A percentile compares a stretch with the other conserved stretches of the same genome.
Conservation (phyloP, 2,113 vertebrate genomes). For the Salvelinus fontinalis region DNA sequence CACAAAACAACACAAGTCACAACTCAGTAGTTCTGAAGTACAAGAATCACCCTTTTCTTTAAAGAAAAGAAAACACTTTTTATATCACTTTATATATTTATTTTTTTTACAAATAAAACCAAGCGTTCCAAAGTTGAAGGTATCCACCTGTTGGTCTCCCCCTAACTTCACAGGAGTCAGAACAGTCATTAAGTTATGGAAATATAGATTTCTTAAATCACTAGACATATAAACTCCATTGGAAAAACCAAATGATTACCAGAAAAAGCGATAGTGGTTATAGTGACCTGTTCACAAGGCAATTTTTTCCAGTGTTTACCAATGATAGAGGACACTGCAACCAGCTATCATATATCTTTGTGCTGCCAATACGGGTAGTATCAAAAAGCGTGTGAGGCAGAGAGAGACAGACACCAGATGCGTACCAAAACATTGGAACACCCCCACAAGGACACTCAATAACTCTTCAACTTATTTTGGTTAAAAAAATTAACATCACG, state of each 20-base stretch:
- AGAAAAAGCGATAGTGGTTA: constrained; percentile 50
- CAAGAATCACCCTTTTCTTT: constrained; percentile 40
- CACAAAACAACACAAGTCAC: constrained; percentile 42
- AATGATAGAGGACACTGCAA: constrained; percentile 43
- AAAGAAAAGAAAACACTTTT: constrained; percentile 37
- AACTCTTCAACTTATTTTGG: constrained; percentile 42
- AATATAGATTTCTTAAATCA: constrained; percentile 40
- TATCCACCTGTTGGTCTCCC: constrained; percentile 45
- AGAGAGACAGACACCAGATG: constrained; percentile 23
- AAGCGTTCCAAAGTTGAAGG: constrained; percentile 21
- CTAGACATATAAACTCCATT: constrained; percentile 48
- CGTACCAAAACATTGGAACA: constrained; percentile 42
- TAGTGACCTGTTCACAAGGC: constrained; percentile 45
- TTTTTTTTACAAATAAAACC: constrained; percentile 51
- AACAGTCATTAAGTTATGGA: constrained; percentile 57
- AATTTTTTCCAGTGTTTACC: constrained; percentile 69
- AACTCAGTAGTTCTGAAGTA: constrained; percentile 75
- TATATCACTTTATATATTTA: constrained; percentile 44
- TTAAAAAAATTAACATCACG: constrained; percentile 23
- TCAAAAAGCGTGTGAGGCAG: constrained; percentile 4
- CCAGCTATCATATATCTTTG: constrained; percentile 28
- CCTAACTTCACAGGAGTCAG: constrained; percentile 49
- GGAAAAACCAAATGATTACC: constrained; percentile 10
- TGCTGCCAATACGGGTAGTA: constrained; percentile 20
- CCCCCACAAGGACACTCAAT: constrained; percentile 32